A percentile compares a stretch with the other conserved stretches of the same genome.
Evolutionary conservation across 2,113 vertebrate genomes (phyloP).

Genomic region (Polypterus bichir): DNA sequence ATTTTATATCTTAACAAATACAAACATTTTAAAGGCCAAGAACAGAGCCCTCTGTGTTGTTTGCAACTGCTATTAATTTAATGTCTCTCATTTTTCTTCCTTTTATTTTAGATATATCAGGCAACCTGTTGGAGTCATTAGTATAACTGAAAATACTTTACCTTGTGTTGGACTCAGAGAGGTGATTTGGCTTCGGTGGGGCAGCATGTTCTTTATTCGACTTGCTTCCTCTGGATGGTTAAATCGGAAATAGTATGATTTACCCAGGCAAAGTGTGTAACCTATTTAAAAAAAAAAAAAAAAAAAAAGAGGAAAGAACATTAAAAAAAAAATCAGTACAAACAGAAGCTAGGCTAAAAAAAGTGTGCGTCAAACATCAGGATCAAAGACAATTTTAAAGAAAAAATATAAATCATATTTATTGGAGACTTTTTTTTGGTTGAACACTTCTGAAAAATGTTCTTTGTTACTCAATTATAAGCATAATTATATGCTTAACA

Average conservation of each 20-base stretch:
- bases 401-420: not conserved
- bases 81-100: too few species aligned
- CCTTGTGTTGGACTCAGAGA: conserved; percentile 40
- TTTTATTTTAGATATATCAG: too few species aligned
- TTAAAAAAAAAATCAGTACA: not conserved
- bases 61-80: too few species aligned
- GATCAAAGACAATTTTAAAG: not conserved
- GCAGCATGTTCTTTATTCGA: conserved; percentile 49
- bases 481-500: too few species aligned
- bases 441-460: too few species aligned
- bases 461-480: too few species aligned
- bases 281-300: conserved; percentile 26
- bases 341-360: not conserved
- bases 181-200: conserved; percentile 38
- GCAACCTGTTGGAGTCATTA: too few species aligned
- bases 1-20: too few species aligned
- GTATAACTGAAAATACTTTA: conserved; percentile 11
- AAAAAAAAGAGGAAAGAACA: not conserved
- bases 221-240: conserved; percentile 52
- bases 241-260: conserved; percentile 60
- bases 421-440: too few species aligned
- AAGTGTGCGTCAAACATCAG: not conserved
- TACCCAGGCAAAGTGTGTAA: conserved; percentile 58
- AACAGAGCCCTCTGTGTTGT: too few species aligned
- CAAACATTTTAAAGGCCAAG: too few species aligned